Evolutionary conservation across 23 tunicate genomes (phyloP).

Genomic region (Ciona savignyi): DNA sequence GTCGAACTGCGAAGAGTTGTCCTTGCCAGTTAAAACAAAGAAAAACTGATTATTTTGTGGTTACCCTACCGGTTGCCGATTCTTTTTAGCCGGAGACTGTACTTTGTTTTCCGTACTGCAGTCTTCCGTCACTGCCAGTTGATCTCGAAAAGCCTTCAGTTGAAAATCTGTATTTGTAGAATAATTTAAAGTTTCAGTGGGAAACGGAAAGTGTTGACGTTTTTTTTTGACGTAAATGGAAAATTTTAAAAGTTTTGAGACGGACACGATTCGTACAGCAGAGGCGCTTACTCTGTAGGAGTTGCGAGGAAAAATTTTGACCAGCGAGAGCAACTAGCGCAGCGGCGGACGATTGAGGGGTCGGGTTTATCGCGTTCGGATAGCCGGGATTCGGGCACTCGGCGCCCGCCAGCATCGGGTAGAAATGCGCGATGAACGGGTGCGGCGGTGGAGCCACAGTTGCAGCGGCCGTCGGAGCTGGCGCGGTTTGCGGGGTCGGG

Average conservation of each 20-base stretch:
- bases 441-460: constrained; percentile 36
- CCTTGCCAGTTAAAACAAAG: neutral
- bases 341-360: constrained; percentile 34
- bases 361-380: constrained; percentile 12
- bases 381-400: constrained; percentile 28
- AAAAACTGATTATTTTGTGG: no score
- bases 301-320: constrained; percentile 25
- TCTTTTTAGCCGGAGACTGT: neutral
- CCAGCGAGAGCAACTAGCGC: constrained; percentile 45
- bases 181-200: neutral
- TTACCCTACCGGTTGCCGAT: neutral
- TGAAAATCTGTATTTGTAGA: neutral
- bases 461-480: constrained; percentile 1
- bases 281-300: constrained; percentile 30
- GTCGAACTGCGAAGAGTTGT: neutral
- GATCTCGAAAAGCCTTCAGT: neutral
- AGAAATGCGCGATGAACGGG: constrained; percentile 79
- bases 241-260: no score
- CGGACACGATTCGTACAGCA: no score
- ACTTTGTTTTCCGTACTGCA: neutral
- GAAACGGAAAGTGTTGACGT: neutral
- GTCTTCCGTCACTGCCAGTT: neutral
- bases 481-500: neutral
- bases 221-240: no score
- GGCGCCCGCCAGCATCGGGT: constrained; percentile 44